Conservation (phyloP, 2,797 vertebrate genomes). For the Pachyuromys duprasi region DNA sequence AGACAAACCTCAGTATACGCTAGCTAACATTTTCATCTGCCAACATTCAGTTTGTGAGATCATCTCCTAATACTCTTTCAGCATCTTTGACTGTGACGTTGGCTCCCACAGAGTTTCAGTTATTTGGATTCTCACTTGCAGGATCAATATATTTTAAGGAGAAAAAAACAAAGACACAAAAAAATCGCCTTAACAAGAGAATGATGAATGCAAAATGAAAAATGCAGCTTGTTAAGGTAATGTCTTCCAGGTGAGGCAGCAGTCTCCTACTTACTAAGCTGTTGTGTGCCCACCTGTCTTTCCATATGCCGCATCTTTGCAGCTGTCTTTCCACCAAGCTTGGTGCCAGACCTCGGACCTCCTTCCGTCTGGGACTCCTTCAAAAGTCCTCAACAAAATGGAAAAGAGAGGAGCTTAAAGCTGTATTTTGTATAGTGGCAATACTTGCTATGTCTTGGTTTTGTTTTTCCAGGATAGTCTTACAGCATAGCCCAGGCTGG, state of each 20-base stretch:
- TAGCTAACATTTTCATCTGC: slow-evolving; percentile 1
- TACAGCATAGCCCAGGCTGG: not conserved
- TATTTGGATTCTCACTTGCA: slow-evolving; percentile 60
- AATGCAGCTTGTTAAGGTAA: not conserved
- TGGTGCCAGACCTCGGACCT: not conserved
- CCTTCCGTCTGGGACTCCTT: not conserved
- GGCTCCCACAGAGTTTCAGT: not conserved
- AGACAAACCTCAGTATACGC: not conserved
- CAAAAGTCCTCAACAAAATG: not conserved
- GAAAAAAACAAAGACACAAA: not conserved
- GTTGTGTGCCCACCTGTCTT: not conserved
- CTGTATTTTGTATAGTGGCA: not conserved
- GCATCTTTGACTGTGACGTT: slow-evolving; percentile 25
- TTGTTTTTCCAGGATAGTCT: not conserved
- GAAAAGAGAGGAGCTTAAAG: not conserved
- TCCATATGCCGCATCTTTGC: not conserved
- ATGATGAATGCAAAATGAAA: slow-evolving; percentile 40
- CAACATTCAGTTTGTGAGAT: not conserved
- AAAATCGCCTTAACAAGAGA: not conserved
- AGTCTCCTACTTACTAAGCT: not conserved
- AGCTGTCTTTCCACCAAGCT: not conserved
- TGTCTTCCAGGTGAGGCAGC: slow-evolving; percentile 32
- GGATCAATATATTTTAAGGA: slow-evolving; percentile 49
- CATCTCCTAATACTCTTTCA: no score
- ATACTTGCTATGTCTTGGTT: not conserved